Conservation (phyloP, 2,797 vertebrate genomes). For the Sardinella longiceps region DNA sequence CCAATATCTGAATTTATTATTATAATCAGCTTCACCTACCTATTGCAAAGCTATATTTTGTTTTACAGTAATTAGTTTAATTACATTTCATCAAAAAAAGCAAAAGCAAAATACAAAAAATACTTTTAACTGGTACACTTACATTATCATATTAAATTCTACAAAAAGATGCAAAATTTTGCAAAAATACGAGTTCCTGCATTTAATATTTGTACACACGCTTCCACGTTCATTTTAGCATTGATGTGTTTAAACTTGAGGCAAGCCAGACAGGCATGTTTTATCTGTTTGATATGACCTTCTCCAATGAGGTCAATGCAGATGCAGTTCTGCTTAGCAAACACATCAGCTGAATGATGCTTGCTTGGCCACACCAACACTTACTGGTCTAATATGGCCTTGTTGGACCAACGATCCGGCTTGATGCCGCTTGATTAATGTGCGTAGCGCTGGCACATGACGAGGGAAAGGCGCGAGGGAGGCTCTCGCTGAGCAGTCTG, state of each 20-base stretch:
- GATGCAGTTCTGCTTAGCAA: conserved; percentile 69
- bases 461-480: neutral
- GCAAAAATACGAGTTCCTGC: neutral
- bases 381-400: neutral
- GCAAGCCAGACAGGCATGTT: no score
- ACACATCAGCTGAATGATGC: conserved; percentile 61
- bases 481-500: neutral
- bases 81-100: no score
- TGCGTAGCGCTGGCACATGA: neutral
- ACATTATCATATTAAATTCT: neutral
- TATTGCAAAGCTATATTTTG: neutral
- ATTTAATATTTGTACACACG: neutral
- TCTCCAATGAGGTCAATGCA: neutral
- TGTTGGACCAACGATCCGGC: neutral
- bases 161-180: no score
- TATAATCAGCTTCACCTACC: neutral
- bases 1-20: neutral
- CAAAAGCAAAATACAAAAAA: neutral
- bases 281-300: neutral
- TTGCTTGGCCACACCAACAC: conserved; percentile 48
- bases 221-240: neutral
- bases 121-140: neutral
- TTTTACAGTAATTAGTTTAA: no score
- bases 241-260: neutral
- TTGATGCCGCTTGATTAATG: neutral